Evolutionary conservation across 2,797 vertebrate genomes (phyloP).

Genomic region (Coilia nasus): DNA sequence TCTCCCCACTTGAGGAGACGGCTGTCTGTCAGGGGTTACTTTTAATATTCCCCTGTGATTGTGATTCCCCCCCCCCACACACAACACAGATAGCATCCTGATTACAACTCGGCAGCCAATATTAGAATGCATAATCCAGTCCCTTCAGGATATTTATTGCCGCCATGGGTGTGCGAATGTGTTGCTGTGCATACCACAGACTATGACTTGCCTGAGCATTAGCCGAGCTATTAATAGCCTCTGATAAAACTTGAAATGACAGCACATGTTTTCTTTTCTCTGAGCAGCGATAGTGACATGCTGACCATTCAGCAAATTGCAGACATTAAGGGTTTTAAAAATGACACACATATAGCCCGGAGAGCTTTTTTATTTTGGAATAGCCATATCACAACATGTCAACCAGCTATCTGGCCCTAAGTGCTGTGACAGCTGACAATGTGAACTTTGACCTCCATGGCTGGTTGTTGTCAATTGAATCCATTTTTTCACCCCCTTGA

Average conservation of each 20-base stretch:
- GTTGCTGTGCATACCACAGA: background rate
- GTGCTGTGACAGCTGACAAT: background rate
- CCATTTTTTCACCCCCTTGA: background rate
- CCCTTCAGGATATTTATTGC: constrained; percentile 7
- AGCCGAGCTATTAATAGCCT: constrained; percentile 7
- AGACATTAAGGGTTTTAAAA: background rate
- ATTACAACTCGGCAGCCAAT: background rate
- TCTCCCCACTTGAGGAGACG: background rate
- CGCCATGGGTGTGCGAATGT: background rate
- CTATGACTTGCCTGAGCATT: background rate
- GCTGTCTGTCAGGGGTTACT: background rate
- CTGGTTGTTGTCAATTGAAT: background rate
- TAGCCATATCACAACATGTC: background rate
- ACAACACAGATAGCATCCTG: background rate
- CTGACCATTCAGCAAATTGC: background rate
- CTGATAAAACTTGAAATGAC: constrained; percentile 7
- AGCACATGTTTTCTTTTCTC: background rate
- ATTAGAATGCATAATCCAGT: constrained; percentile 23
- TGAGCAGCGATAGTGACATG: background rate
- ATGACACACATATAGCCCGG: background rate
- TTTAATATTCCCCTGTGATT: constrained; percentile 2
- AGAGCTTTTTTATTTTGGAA: background rate
- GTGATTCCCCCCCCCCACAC: background rate
- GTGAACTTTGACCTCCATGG: background rate
- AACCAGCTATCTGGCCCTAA: background rate